These are phyloP conservation scores for Saccostrea echinata DNA, from an alignment of 1,140 invertebrate genomes.

Conservation along the genomic window DNA sequence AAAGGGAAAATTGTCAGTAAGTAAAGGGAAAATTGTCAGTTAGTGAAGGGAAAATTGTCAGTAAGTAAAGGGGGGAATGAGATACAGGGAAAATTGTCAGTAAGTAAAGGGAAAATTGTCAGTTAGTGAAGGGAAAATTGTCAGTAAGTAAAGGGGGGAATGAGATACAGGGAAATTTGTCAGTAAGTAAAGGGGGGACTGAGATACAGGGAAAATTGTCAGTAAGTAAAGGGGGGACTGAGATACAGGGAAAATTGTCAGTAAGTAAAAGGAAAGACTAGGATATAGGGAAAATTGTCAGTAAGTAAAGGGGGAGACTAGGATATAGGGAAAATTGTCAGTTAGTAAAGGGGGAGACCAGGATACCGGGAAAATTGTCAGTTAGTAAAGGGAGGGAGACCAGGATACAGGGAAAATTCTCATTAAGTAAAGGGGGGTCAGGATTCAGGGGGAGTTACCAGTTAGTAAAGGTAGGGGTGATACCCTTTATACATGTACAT, in stretches of 20 bases:
- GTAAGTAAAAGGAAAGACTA: conserved; percentile 80
- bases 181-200: not conserved
- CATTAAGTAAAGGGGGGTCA: conserved; percentile 74
- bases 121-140: not conserved
- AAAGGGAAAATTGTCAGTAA: not conserved
- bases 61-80: too few relatives aligned
- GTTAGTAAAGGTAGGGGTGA: conserved; percentile 65
- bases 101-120: conserved; percentile 60
- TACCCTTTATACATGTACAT: too few relatives aligned
- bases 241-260: conserved; percentile 79
- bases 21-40: not conserved
- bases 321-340: conserved; percentile 79
- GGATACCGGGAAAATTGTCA: conserved; percentile 79
- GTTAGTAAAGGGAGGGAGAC: conserved; percentile 65
- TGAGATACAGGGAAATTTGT: not conserved
- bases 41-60: conserved; percentile 67
- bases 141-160: not conserved
- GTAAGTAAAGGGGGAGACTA: conserved; percentile 75
- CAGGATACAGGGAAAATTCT: not conserved
- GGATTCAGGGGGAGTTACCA: conserved; percentile 79
- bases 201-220: too few relatives aligned
- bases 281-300: conserved; percentile 79
- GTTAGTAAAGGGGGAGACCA: conserved; percentile 79
- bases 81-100: conserved; percentile 80
- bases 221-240: conserved; percentile 71